phyloP scores from a whole-genome alignment of 1,140 invertebrate species.

The Bombus sibiricus region DNA sequence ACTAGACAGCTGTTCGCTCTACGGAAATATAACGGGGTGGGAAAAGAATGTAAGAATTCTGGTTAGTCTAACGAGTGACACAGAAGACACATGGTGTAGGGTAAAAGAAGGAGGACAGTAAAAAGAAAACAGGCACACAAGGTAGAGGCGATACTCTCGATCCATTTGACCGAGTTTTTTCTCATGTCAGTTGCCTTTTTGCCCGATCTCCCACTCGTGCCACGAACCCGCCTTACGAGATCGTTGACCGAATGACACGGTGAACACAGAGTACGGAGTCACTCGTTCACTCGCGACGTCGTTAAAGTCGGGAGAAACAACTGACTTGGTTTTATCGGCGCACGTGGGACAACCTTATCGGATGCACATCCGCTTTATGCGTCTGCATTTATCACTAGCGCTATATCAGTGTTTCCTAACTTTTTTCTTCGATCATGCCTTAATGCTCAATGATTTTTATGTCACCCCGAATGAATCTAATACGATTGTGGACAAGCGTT shows the following conservation, averaged over 20 bases:
- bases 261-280: slow-evolving; percentile 30
- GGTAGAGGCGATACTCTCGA: slow-evolving; percentile 43
- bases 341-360: slow-evolving; percentile 37
- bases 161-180: slow-evolving; percentile 57
- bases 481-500: too few relatives aligned
- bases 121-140: slow-evolving; percentile 17
- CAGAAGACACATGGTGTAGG: background rate
- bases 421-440: too few relatives aligned
- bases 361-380: slow-evolving; percentile 22
- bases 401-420: too few relatives aligned
- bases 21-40: background rate
- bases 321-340: slow-evolving; percentile 22
- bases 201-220: slow-evolving; percentile 40
- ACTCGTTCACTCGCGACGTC: slow-evolving; percentile 38
- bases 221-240: slow-evolving; percentile 45
- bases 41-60: background rate
- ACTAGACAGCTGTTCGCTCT: background rate
- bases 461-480: too few relatives aligned
- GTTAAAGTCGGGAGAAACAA: slow-evolving; percentile 3
- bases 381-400: background rate
- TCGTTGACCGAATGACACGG: slow-evolving; percentile 56
- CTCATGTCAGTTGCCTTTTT: slow-evolving; percentile 48
- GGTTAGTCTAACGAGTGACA: background rate
- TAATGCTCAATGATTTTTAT: too few relatives aligned
- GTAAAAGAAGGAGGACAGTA: slow-evolving; percentile 12